These are phyloP conservation scores for Troglohyphantes excavatus DNA, from an alignment of 2,888 invertebrate species.

Conservation along the genomic window DNA sequence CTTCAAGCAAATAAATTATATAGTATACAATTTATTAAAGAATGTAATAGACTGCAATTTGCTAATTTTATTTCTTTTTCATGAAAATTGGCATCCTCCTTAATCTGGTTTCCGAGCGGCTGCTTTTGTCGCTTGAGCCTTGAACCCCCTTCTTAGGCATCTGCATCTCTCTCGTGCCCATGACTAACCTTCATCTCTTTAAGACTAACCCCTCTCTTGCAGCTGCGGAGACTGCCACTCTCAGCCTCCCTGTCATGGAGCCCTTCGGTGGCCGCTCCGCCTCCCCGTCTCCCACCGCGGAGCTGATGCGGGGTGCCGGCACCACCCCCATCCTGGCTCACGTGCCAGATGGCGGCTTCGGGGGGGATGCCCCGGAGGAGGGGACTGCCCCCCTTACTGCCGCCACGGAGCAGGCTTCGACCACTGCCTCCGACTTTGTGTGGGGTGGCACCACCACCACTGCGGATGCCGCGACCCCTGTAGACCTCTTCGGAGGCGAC, in stretches of 20 bases:
- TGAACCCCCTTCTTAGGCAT: too few species aligned
- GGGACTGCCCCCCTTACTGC: conserved; percentile 52
- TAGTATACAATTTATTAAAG: too few species aligned
- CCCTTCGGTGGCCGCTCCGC: conserved; percentile 79
- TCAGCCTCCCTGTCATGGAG: conserved; percentile 80
- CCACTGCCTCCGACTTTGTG: conserved; percentile 9
- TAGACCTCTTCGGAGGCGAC: conserved; percentile 73
- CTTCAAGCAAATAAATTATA: too few species aligned
- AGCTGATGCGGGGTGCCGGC: conserved; percentile 80
- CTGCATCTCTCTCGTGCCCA: conserved; percentile 21
- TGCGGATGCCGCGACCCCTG: neutral
- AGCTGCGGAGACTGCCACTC: conserved; percentile 61
- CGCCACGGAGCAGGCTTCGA: neutral
- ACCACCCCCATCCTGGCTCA: conserved; percentile 80
- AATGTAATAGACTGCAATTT: too few species aligned
- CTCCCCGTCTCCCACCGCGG: conserved; percentile 80
- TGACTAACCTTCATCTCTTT: conserved; percentile 53
- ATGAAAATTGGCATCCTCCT: too few species aligned
- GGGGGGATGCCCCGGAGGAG: conserved; percentile 67
- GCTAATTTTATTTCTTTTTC: too few species aligned
- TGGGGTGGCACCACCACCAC: conserved; percentile 57
- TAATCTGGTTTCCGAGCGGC: too few species aligned
- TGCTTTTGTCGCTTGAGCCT: too few species aligned
- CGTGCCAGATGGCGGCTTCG: conserved; percentile 79
- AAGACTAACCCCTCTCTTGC: conserved; percentile 60